A percentile compares a stretch with the other conserved stretches of the same genome.
phyloP scores from a whole-genome alignment of 1,140 invertebrate species.

The Saccostrea echinata region DNA sequence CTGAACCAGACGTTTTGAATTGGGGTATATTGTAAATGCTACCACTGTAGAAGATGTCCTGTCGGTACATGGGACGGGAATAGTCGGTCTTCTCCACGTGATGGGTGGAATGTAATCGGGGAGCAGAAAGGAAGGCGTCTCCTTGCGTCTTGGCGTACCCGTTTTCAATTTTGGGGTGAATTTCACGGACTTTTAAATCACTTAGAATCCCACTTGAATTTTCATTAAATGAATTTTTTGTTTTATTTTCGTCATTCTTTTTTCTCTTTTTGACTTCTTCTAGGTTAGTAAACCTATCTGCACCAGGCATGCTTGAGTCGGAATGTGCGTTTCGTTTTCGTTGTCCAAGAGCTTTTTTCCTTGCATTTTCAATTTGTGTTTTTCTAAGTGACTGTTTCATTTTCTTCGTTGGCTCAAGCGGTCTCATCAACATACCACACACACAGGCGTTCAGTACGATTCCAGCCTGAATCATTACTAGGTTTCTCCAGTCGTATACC shows the following conservation, averaged over 20 bases:
- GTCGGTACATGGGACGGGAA: slow-evolving; percentile 95
- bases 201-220: slow-evolving; percentile 19
- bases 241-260: slow-evolving; percentile 72
- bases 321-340: slow-evolving; percentile 76
- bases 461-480: slow-evolving; percentile 88
- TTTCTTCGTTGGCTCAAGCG: slow-evolving; percentile 85
- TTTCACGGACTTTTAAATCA: slow-evolving; percentile 58
- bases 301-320: slow-evolving; percentile 80
- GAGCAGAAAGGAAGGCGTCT: background rate
- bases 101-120: slow-evolving; percentile 38
- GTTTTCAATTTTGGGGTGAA: slow-evolving; percentile 85
- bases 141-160: slow-evolving; percentile 73
- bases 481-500: slow-evolving; percentile 86
- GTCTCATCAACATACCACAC: slow-evolving; percentile 90
- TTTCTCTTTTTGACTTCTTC: slow-evolving; percentile 85
- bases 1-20: slow-evolving; percentile 95
- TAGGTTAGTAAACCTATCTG: slow-evolving; percentile 69
- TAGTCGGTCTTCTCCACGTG: slow-evolving; percentile 80
- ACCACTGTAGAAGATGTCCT: slow-evolving; percentile 99
- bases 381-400: slow-evolving; percentile 80
- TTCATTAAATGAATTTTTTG: slow-evolving; percentile 69
- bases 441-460: slow-evolving; percentile 88
- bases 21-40: slow-evolving; percentile 94
- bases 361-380: slow-evolving; percentile 71
- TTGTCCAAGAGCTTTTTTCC: slow-evolving; percentile 69